Evolutionary conservation across 2,888 invertebrate genomes (phyloP).

Genomic region (Cartodere bifasciata): DNA sequence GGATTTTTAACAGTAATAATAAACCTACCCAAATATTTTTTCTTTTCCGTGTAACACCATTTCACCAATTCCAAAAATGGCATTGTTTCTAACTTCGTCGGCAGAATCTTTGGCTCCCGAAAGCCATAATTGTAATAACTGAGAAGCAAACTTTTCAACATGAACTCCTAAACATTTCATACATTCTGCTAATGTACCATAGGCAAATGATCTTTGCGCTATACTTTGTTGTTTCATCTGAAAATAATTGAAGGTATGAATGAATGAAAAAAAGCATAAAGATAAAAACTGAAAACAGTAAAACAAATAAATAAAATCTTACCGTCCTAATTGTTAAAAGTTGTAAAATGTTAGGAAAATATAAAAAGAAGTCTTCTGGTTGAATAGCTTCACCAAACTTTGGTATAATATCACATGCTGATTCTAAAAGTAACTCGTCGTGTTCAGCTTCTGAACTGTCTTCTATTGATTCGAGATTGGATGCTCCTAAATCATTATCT

Average conservation of each 20-base stretch:
- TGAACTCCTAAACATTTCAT: constrained; percentile 47
- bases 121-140: constrained; percentile 50
- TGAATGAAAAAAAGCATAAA: not conserved
- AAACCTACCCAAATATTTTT: constrained; percentile 44
- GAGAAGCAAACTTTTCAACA: constrained; percentile 43
- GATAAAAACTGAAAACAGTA: not conserved
- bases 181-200: constrained; percentile 62
- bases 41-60: constrained; percentile 54
- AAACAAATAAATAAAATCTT: constrained; percentile 15
- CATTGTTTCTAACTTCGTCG: constrained; percentile 63
- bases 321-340: constrained; percentile 53
- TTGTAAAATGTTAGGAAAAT: constrained; percentile 50
- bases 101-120: constrained; percentile 47
- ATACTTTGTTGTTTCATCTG: constrained; percentile 53
- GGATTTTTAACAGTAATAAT: no score
- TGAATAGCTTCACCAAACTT: constrained; percentile 51
- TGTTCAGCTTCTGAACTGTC: constrained; percentile 55
- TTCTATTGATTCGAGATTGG: constrained; percentile 26
- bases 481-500: constrained; percentile 36
- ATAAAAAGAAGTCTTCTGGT: constrained; percentile 51
- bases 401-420: constrained; percentile 62
- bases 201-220: constrained; percentile 56
- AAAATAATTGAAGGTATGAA: constrained; percentile 13
- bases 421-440: constrained; percentile 59
- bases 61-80: constrained; percentile 64